Evolutionary conservation across 2,113 vertebrate species (phyloP).

Genomic region (Cardinalis cardinalis): DNA sequence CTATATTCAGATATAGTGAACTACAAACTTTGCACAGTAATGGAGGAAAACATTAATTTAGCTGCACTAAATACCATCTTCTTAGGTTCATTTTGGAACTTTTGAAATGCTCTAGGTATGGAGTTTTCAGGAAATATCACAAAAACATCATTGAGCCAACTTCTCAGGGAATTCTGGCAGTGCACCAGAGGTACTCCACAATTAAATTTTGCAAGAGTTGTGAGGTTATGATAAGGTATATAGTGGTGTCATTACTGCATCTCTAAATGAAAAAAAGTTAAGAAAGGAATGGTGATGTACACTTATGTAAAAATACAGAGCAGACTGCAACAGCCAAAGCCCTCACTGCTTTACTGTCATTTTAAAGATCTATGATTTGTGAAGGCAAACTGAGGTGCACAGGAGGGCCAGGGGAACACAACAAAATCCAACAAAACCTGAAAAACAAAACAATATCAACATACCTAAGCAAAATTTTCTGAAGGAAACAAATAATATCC

Average conservation of each 20-base stretch:
- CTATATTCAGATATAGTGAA: neutral
- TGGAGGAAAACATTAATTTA: neutral
- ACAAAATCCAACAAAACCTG: neutral
- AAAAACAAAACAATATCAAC: neutral
- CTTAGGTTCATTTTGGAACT: neutral
- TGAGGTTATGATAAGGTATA: neutral
- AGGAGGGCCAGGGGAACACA: neutral
- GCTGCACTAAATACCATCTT: neutral
- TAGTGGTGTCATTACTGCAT: neutral
- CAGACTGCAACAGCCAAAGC: neutral
- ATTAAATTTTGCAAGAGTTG: neutral
- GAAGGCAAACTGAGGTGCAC: neutral
- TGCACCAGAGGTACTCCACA: neutral
- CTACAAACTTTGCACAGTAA: neutral
- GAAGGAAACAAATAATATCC: neutral
- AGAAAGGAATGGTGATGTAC: neutral
- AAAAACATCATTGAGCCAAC: neutral
- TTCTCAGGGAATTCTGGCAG: neutral
- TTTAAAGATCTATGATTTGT: neutral
- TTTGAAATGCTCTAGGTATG: neutral
- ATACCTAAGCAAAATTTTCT: neutral
- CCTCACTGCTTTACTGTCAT: neutral
- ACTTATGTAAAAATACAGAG: neutral
- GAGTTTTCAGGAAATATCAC: neutral
- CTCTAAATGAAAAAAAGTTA: neutral